A percentile compares a stretch with the other conserved stretches of the same genome.
Evolutionary conservation across 2,888 invertebrate species (phyloP).

Genomic region (Orgyia antiqua): DNA sequence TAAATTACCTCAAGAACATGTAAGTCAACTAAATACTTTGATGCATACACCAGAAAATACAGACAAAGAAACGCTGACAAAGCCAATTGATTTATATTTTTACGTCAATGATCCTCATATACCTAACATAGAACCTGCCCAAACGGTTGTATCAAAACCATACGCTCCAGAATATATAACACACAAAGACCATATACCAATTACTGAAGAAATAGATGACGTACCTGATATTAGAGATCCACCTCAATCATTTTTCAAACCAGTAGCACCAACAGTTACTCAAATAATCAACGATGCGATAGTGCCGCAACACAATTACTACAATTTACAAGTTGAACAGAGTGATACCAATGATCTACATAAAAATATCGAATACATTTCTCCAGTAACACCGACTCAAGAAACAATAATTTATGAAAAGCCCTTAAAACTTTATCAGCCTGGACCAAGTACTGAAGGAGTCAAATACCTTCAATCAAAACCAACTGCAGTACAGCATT

Average conservation of each 20-base stretch:
- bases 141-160: conserved; percentile 31
- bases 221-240: conserved; percentile 14
- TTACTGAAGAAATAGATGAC: conserved; percentile 27
- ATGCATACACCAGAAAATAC: conserved; percentile 35
- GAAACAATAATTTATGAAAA: conserved; percentile 40
- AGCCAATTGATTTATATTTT: conserved; percentile 56
- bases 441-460: conserved; percentile 30
- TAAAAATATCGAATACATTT: conserved; percentile 8
- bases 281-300: conserved; percentile 7
- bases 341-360: conserved; percentile 7
- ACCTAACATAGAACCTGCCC: conserved; percentile 28
- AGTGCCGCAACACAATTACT: conserved; percentile 17
- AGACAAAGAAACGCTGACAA: conserved; percentile 33
- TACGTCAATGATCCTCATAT: conserved; percentile 46
- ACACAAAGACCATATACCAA: conserved; percentile 33
- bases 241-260: conserved; percentile 5
- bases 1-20: conserved; percentile 66
- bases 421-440: conserved; percentile 16
- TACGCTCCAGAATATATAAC: conserved; percentile 38
- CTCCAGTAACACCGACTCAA: conserved; percentile 25
- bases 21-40: conserved; percentile 69
- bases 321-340: conserved; percentile 16
- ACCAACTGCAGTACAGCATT: conserved; percentile 53
- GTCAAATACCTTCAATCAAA: conserved; percentile 51
- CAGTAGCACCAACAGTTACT: conserved; percentile 6